These are phyloP conservation scores for Leptinotarsa peninsularis DNA, from an alignment of 2,888 invertebrate genomes.

Conservation along the genomic window DNA sequence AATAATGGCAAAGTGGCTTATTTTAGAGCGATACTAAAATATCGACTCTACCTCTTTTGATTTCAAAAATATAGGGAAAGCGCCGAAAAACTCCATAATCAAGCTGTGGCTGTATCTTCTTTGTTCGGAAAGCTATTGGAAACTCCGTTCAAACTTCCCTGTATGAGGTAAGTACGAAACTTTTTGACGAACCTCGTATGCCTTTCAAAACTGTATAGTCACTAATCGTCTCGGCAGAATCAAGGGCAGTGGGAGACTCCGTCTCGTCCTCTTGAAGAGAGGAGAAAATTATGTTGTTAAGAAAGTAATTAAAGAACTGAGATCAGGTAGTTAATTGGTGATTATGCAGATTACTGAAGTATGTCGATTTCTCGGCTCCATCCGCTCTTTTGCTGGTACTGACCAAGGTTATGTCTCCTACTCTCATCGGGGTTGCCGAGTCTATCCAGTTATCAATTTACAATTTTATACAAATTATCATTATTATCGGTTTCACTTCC, in stretches of 20 bases:
- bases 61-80: no score
- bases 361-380: constrained; percentile 42
- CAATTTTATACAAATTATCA: no score
- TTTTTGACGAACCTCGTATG: not conserved
- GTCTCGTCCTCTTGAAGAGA: constrained; percentile 32
- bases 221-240: constrained; percentile 2
- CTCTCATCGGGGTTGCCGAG: not conserved
- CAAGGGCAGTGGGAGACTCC: constrained; percentile 30
- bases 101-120: no score
- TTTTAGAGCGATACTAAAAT: no score
- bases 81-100: no score
- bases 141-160: no score
- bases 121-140: no score
- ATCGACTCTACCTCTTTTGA: no score
- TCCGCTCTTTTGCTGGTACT: constrained; percentile 32
- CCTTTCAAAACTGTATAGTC: not conserved
- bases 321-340: constrained; percentile 37
- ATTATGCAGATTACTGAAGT: constrained; percentile 40
- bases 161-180: not conserved
- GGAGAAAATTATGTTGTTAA: constrained; percentile 21
- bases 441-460: not conserved
- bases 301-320: constrained; percentile 33
- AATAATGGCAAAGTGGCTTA: no score
- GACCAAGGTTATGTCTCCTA: constrained; percentile 29
- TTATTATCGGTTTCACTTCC: no score